Base-by-base conservation (phyloP, 1,140 invertebrate species). In the Leptinotarsa lineolata region DNA sequence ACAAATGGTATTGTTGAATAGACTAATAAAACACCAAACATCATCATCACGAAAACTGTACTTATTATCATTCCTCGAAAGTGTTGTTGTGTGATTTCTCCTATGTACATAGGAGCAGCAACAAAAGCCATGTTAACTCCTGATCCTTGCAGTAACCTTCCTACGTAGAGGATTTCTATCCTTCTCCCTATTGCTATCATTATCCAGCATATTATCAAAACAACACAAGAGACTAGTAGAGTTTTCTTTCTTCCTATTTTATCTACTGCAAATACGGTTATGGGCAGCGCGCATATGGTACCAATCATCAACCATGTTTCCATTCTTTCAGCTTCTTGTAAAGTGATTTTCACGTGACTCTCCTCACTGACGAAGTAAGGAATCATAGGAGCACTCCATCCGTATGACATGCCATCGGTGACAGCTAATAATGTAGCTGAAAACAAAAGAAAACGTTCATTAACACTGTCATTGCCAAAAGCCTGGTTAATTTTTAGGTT, bases 351-450 rank as follows among this genome's bases (percentile, higher is more conserved):
- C 16, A 87, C 68, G 77, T 82, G 85, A 13, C 60, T 74, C 24
- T 73, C 72, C 20, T 72, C 74, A 22, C 78, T 75, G n/a, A 83
- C 80, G 22, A 91, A 81, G 44, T 86, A 81, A 6, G 87, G 86
- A 15, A 90, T 78, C 1, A 89, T 87, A 2, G 91, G 89, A 0
- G 91, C 89, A 11, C 90, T 88, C 89, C 91, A 92, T 12, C 88
- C 90, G 39, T 82, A 81, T 46, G 79, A 76, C 80, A 83, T 83
- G 59, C 82, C 81, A 79, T 83, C 81, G n/a, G 81, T 80, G 22
- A 82, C 72, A 44, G 79, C 76, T 65, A 76, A 63, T 6, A 77
- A 58, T 20, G 71, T 74, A 54, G 78, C 82, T 83, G 65, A 73
- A 39, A 39, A 39, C 8, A 11, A 11, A 39, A 2, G 11, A 39